These are phyloP conservation scores for Thalassarche chlororhynchos DNA, from an alignment of 2,113 vertebrate genomes.

Conservation along the genomic window DNA sequence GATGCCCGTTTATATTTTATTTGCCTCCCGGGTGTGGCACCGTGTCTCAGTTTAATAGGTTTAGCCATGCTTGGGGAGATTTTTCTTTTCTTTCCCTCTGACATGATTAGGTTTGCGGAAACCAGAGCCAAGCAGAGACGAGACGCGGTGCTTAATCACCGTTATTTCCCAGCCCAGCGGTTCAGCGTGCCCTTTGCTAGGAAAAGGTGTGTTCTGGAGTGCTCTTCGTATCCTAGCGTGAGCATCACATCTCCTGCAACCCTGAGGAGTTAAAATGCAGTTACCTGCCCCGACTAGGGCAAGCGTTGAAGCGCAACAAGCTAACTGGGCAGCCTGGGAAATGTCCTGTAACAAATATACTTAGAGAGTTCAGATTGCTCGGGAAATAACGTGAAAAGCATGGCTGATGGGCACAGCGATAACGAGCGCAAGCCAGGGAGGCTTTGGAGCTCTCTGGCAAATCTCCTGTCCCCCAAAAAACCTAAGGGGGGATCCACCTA, in stretches of 20 bases:
- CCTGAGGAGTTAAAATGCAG: background rate
- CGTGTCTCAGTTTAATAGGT: background rate
- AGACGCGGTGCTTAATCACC: slow-evolving; percentile 45
- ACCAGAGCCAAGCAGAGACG: slow-evolving; percentile 56
- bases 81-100: slow-evolving; percentile 53
- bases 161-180: slow-evolving; percentile 25
- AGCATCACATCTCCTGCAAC: background rate
- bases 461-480: background rate
- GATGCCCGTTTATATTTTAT: slow-evolving; percentile 7
- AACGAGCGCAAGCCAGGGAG: accelerated
- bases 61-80: slow-evolving; percentile 25
- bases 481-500: accelerated
- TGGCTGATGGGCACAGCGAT: background rate
- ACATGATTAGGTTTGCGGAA: slow-evolving; percentile 65
- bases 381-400: accelerated
- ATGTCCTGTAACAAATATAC: background rate
- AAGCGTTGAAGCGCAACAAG: accelerated
- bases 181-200: background rate
- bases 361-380: accelerated
- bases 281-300: background rate
- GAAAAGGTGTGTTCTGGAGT: background rate
- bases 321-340: background rate
- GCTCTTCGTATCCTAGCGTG: accelerated
- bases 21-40: slow-evolving; percentile 10
- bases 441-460: background rate